These are phyloP conservation scores for Ceratina australensis DNA, from an alignment of 1,140 invertebrate species.

Conservation along the genomic window DNA sequence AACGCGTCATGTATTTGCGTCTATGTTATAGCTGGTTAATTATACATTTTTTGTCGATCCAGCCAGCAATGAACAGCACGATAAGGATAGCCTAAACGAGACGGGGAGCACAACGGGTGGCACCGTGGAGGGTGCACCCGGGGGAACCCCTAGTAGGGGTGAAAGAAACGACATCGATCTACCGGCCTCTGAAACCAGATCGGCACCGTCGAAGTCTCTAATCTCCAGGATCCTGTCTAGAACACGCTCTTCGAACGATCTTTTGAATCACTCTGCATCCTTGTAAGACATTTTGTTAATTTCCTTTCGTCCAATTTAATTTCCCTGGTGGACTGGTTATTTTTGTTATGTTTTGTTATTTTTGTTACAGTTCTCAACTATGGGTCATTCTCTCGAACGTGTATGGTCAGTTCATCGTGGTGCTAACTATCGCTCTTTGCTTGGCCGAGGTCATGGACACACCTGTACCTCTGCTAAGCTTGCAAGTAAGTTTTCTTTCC, in stretches of 20 bases:
- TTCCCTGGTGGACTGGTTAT: too few species aligned
- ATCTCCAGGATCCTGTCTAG: slow-evolving; percentile 73
- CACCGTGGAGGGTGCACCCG: slow-evolving; percentile 66
- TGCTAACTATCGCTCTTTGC: slow-evolving; percentile 82
- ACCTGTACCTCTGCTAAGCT: slow-evolving; percentile 80
- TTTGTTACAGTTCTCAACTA: slow-evolving; percentile 80
- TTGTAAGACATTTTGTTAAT: slow-evolving; percentile 65
- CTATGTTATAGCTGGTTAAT: not conserved
- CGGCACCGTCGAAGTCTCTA: slow-evolving; percentile 68
- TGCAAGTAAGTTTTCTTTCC: slow-evolving; percentile 79
- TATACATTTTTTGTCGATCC: slow-evolving; percentile 6
- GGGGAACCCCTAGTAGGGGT: slow-evolving; percentile 62
- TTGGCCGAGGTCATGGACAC: slow-evolving; percentile 83
- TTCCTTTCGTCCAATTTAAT: not conserved
- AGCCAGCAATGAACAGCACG: slow-evolving; percentile 79
- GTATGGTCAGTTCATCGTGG: slow-evolving; percentile 83
- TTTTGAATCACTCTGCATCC: slow-evolving; percentile 72
- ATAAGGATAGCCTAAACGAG: slow-evolving; percentile 80
- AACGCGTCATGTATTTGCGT: too few species aligned
- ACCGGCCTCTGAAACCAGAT: slow-evolving; percentile 33
- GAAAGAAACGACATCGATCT: slow-evolving; percentile 53
- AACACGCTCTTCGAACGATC: slow-evolving; percentile 66
- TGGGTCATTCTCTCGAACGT: slow-evolving; percentile 82
- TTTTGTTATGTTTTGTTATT: too few species aligned
- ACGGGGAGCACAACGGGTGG: slow-evolving; percentile 74